Evolutionary conservation across 2,113 vertebrate genomes (phyloP), one percentile per base, ranked within the genome.

Genomic region (Telmatochromis brachygnathus): DNA sequence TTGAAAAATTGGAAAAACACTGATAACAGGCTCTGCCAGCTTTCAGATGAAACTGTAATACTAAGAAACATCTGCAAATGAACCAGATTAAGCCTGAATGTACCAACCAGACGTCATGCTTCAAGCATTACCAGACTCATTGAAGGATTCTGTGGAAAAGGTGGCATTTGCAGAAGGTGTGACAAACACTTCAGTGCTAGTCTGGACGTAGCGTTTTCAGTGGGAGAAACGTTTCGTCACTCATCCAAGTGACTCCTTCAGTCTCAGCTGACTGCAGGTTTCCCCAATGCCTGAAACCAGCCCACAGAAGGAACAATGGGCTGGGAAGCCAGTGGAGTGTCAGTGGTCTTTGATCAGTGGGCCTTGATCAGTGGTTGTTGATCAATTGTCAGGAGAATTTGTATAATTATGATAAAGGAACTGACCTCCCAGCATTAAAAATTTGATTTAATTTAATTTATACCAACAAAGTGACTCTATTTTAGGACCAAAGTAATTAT

Each of bases 211-310:
- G 3, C 5, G 8, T 60, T 60, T 60, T 2, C 56, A 60, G 56
- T 17, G 56, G 56, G 3, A 33, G 28, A 60, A 19, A 3, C 2
- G 0, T 3, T 60, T 60, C 3, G 0, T 60, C 56, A 33, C 56
- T 60, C 56, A 60, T 60, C 56, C 56, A 60, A 60, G 28, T 60
- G 56, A 30, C 15, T 60, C 0, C 56, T 60, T 33, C 15, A 0
- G 28, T 10, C 28, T 60, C 0, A 60, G 56, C 28, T 60, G 28
- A 60, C 28, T 33, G 15, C 9, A 60, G 28, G 56, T 60, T 60
- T 33, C 28, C 15, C 15, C 56, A 60, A 2, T 60, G 56, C 6
- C 0, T 60, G 56, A 19, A 60, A 60, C 56, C 56, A 33, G 56
- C 0, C 56, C 56, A 60, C 28, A 60, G 28, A 33, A 60, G 28